Evolutionary conservation across 2,888 invertebrate species (phyloP).

Genomic region (Xylota segnis): DNA sequence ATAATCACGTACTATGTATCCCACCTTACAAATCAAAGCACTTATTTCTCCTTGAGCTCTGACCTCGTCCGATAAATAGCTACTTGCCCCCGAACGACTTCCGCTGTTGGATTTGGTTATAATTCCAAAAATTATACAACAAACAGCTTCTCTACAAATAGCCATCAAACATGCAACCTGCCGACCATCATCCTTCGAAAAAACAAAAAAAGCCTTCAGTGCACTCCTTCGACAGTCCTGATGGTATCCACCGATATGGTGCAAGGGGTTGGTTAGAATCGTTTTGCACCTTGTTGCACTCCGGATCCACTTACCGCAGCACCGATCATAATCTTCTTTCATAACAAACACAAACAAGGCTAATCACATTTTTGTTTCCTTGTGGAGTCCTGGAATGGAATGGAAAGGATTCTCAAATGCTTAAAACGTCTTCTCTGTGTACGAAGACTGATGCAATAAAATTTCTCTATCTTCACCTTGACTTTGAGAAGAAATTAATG

Average conservation of each 20-base stretch:
- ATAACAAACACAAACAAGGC: neutral
- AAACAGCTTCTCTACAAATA: neutral
- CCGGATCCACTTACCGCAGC: neutral
- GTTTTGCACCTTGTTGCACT: neutral
- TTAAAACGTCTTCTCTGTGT: neutral
- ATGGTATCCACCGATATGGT: neutral
- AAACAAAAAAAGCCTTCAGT: neutral
- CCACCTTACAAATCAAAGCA: neutral
- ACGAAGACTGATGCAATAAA: neutral
- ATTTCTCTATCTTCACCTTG: conserved; percentile 14
- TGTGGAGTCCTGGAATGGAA: neutral
- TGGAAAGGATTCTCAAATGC: conserved; percentile 1
- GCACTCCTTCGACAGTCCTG: neutral
- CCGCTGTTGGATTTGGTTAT: conserved; percentile 6
- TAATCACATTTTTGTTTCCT: neutral
- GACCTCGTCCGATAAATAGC: neutral
- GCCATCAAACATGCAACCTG: conserved; percentile 24
- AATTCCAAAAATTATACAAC: neutral
- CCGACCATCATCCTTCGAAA: neutral
- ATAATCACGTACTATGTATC: neutral
- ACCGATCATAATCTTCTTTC: neutral
- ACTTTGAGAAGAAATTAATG: conserved; percentile 15
- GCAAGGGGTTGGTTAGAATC: neutral
- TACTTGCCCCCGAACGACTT: neutral
- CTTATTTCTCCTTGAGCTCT: neutral